Conservation (phyloP, 2,888 invertebrate species). For the Siphlonurus alternatus region DNA sequence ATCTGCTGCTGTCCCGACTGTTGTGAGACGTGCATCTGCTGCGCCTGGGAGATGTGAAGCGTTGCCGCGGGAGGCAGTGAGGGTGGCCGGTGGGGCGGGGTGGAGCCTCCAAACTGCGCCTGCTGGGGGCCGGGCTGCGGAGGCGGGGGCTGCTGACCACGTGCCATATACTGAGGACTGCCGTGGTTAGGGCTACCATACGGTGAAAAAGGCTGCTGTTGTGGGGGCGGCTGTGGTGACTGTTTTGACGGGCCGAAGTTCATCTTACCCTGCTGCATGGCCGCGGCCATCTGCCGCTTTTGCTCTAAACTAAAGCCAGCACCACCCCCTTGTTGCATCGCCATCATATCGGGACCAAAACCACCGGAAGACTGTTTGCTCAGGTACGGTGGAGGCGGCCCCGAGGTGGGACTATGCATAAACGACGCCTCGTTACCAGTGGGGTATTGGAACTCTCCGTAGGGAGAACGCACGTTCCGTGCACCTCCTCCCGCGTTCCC, state of each 20-base stretch:
- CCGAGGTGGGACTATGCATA: conserved; percentile 13
- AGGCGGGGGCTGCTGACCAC: conserved; percentile 19
- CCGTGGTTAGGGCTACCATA: conserved; percentile 39
- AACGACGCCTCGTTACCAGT: conserved; percentile 16
- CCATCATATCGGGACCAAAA: conserved; percentile 20
- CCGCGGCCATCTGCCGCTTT: neutral
- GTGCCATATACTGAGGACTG: conserved; percentile 25
- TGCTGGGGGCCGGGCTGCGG: conserved; percentile 29
- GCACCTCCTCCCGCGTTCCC: conserved; percentile 22
- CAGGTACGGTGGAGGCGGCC: conserved; percentile 20
- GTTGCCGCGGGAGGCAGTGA: conserved; percentile 33
- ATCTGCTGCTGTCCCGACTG: conserved; percentile 53
- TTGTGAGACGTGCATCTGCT: conserved; percentile 72
- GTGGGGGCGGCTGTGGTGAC: neutral
- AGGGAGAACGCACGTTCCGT: conserved; percentile 33
- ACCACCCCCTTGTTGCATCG: conserved; percentile 15
- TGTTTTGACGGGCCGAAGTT: neutral
- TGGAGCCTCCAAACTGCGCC: conserved; percentile 24
- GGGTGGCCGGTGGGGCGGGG: conserved; percentile 32
- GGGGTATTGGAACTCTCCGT: conserved; percentile 41
- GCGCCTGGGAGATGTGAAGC: conserved; percentile 73
- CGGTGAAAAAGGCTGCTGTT: conserved; percentile 45
- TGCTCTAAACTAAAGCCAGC: neutral
- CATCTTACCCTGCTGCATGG: conserved; percentile 21
- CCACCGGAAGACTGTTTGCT: conserved; percentile 21